Evolutionary conservation across 2,797 vertebrate genomes (phyloP).

Genomic region (Micrastur ruficollis): DNA sequence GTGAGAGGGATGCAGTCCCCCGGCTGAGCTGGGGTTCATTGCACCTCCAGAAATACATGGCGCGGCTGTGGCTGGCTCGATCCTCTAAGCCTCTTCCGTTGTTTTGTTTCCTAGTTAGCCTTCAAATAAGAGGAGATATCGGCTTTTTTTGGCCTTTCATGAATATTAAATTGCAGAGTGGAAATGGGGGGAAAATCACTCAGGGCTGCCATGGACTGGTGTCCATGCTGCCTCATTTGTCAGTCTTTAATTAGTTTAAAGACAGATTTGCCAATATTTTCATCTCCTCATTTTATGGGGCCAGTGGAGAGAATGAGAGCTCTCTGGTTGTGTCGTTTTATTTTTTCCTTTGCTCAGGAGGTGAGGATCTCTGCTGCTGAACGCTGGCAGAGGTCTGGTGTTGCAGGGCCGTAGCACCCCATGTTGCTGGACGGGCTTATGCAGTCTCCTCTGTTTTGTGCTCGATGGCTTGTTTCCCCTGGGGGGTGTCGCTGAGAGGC

Average conservation of each 20-base stretch:
- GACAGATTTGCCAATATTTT: not conserved
- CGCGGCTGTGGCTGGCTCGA: not conserved
- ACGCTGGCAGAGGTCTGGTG: rapidly evolving
- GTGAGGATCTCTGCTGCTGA: not conserved
- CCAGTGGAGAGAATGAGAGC: not conserved
- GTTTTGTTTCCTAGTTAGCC: not conserved
- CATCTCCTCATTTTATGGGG: not conserved
- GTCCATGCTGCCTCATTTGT: not conserved
- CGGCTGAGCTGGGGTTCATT: not conserved
- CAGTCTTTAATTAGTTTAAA: not conserved
- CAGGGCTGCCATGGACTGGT: not conserved
- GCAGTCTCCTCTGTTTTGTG: rapidly evolving
- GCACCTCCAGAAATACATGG: not conserved
- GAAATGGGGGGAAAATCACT: not conserved
- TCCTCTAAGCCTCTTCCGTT: not conserved
- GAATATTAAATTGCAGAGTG: not conserved
- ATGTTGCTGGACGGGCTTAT: not conserved
- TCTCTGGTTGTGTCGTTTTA: not conserved
- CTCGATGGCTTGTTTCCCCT: not conserved
- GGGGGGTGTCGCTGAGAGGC: not conserved
- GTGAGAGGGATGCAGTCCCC: not conserved
- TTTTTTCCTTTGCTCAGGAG: not conserved
- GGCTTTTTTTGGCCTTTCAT: not conserved
- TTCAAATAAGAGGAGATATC: not conserved
- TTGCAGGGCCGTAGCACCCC: no score